Evolutionary conservation across 2,888 invertebrate genomes (phyloP).

Genomic region (Dione juno): DNA sequence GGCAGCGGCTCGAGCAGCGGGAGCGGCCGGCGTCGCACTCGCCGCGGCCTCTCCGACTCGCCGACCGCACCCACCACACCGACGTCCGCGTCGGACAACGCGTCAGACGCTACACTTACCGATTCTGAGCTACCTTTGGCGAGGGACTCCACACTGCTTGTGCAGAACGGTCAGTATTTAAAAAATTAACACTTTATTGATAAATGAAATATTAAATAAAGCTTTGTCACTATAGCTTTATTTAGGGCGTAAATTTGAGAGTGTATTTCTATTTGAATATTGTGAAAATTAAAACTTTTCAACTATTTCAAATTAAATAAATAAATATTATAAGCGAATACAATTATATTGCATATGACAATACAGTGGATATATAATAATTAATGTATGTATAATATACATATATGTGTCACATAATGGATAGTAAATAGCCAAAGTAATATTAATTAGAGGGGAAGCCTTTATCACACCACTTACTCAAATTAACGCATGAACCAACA

Average conservation of each 20-base stretch:
- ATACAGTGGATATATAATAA: not conserved
- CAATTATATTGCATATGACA: not conserved
- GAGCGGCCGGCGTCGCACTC: conserved; percentile 83
- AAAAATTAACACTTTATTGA: no score
- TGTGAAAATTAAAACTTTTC: no score
- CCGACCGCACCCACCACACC: conserved; percentile 86
- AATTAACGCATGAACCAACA: conserved; percentile 62
- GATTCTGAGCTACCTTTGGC: conserved; percentile 92
- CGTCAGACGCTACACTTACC: conserved; percentile 92
- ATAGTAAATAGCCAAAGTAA: conserved; percentile 27
- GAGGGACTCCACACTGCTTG: conserved; percentile 90
- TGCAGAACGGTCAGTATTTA: conserved; percentile 89
- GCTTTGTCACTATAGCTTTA: no score
- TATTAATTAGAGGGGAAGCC: conserved; percentile 37
- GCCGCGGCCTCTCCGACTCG: conserved; percentile 88
- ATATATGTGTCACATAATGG: not conserved
- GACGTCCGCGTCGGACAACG: conserved; percentile 89
- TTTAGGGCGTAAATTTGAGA: no score
- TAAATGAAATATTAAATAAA: no score
- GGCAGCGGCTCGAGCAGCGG: conserved; percentile 88
- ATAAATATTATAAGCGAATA: no score
- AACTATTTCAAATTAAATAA: no score
- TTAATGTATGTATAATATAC: not conserved
- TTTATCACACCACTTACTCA: conserved; percentile 58
- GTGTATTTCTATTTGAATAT: no score